Evolutionary conservation across 2,888 invertebrate genomes (phyloP), one percentile per base, ranked within the genome.

Genomic region (Nemurella pictetii): DNA sequence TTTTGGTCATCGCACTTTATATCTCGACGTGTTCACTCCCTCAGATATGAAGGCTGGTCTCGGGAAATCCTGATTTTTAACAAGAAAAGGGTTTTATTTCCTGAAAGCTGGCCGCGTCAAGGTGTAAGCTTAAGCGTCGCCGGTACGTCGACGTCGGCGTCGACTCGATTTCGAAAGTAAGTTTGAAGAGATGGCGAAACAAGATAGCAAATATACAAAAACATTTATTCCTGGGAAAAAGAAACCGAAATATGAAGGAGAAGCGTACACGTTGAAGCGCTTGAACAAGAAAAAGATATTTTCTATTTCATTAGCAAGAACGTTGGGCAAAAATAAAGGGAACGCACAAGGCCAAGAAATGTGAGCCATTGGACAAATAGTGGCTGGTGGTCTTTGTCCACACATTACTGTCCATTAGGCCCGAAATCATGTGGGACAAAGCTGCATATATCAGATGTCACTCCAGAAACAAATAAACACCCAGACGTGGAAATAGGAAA

Each of bases 391-490:
- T 3, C 20, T 30, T n/a, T 32, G 80, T 81, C 32, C n/a, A 81
- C 80, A 81, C 80, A 81, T 81, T 81, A 81, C 35, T 35, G 80
- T 81, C 80, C 80, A 81, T 81, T 81, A 81, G 36, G 25, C 4
- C 20, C 28, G 29, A 30, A n/a, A 78, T 78, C 78, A 78, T 30
- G 5, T 12, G 55, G 55, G 75, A 75, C 75, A 75, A 75, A 12
- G 27, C 26, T 75, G 25, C 75, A 27, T 75, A 28, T 75, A 28
- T 75, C 75, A 75, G 26, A 28, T 75, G 75, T 75, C 75, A 75
- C 1, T 28, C 28, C 27, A n/a, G 26, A 1, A 27, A 28, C 27
- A 75, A 28, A 75, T 28, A 26, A 26, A 75, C 26, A 75, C 26
- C 75, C 9, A 55, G 1, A 20, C 55, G 9, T 20, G 55, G 55